phyloP scores from a whole-genome alignment of 2,888 invertebrate species.

The Congeria kusceri region DNA sequence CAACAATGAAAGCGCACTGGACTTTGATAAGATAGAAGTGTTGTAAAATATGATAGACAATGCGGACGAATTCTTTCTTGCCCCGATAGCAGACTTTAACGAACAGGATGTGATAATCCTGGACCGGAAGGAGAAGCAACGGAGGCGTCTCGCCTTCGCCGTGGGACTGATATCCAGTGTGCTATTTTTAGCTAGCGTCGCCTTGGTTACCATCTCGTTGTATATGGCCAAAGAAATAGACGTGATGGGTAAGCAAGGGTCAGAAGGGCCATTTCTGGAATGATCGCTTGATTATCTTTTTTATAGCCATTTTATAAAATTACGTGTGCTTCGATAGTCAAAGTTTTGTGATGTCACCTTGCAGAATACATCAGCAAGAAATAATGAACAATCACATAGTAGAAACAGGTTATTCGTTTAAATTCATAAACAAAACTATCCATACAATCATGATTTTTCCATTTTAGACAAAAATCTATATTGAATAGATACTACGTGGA shows the following conservation, averaged over 20 bases:
- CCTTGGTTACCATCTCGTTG: slow-evolving; percentile 95
- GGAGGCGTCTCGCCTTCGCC: slow-evolving; percentile 88
- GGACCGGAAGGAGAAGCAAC: slow-evolving; percentile 59
- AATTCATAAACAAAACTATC: no score
- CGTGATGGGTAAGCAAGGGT: slow-evolving; percentile 92
- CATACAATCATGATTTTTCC: no score
- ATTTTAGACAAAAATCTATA: no score
- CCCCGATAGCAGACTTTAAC: slow-evolving; percentile 45
- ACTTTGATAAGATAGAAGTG: slow-evolving; percentile 62
- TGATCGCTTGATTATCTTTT: no score
- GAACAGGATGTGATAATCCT: slow-evolving; percentile 45
- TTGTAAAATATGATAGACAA: slow-evolving; percentile 56
- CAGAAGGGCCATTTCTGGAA: no score
- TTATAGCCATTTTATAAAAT: no score
- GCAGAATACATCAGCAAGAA: no score
- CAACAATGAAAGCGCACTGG: slow-evolving; percentile 54
- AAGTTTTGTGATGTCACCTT: no score
- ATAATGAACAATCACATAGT: no score
- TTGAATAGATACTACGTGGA: no score
- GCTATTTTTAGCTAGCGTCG: slow-evolving; percentile 94
- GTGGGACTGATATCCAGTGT: slow-evolving; percentile 96
- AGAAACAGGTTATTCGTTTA: no score
- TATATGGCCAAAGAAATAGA: slow-evolving; percentile 98
- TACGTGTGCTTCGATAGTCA: no score
- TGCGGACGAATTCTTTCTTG: slow-evolving; percentile 60